Conservation (phyloP, 2,113 vertebrate genomes). For the Dipodomys ordii region DNA sequence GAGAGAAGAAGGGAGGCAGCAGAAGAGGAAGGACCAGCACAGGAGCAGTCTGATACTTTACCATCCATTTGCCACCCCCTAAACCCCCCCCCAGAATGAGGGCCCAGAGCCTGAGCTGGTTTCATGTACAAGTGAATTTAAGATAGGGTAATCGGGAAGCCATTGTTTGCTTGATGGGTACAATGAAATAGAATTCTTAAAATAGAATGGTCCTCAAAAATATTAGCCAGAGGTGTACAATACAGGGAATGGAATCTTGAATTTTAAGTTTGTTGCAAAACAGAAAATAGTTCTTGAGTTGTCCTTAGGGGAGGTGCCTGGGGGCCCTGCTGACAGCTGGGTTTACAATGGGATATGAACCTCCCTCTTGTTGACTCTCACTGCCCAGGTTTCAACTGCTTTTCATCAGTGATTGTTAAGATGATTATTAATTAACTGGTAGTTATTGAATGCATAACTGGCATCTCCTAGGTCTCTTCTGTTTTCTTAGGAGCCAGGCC, state of each 20-base stretch:
- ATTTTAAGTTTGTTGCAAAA: neutral
- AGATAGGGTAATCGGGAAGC: neutral
- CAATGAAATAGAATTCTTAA: conserved; percentile 31
- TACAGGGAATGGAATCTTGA: neutral
- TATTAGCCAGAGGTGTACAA: neutral
- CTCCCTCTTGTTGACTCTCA: neutral
- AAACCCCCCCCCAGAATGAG: neutral
- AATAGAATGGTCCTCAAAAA: neutral
- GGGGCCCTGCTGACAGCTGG: rapidly evolving
- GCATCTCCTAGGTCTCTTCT: neutral
- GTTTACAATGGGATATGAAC: rapidly evolving
- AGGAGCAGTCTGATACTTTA: rapidly evolving
- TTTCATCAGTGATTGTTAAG: too few relatives aligned
- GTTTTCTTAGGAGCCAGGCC: neutral
- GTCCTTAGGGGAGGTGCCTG: rapidly evolving
- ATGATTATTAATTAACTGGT: neutral
- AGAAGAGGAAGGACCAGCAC: too few relatives aligned
- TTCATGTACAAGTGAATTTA: rapidly evolving
- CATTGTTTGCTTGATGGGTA: neutral
- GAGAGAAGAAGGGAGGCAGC: neutral
- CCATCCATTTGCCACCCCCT: neutral
- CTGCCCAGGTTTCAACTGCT: neutral
- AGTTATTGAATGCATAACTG: neutral
- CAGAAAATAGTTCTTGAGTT: neutral
- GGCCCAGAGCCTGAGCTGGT: neutral